Evolutionary conservation across 2,797 vertebrate genomes (phyloP).

Genomic region (Myotis findleyi): DNA sequence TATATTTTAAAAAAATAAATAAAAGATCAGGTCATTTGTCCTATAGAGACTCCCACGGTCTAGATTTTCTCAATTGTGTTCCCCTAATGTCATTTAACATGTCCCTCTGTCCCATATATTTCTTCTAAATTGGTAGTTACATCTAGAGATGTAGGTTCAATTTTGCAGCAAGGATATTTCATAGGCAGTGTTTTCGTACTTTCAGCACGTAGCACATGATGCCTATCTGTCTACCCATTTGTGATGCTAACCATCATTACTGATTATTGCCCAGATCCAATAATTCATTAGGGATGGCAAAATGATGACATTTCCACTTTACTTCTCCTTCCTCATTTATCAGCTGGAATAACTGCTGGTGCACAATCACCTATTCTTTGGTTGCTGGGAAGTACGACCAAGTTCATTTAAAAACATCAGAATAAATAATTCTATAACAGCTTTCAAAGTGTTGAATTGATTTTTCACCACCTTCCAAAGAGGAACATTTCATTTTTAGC

Average conservation of each 20-base stretch:
- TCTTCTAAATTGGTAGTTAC: constrained; percentile 22
- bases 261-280: not conserved
- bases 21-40: not conserved
- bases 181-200: not conserved
- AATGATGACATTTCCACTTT: constrained; percentile 19
- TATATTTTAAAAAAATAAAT: no score
- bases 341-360: not conserved
- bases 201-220: not conserved
- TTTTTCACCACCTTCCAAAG: constrained; percentile 26
- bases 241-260: not conserved
- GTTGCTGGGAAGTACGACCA: not conserved
- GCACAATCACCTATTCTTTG: not conserved
- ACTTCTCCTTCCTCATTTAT: constrained; percentile 23
- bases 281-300: not conserved
- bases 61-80: constrained; percentile 31
- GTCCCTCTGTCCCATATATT: not conserved
- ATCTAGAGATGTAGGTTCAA: not conserved
- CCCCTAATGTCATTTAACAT: not conserved
- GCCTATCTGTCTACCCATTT: not conserved
- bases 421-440: not conserved
- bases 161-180: constrained; percentile 21
- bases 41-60: not conserved
- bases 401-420: constrained; percentile 25
- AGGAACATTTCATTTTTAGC: not conserved
- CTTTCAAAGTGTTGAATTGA: constrained; percentile 20